Conservation (phyloP, 2,113 vertebrate species). For the Turdus rufiventris region DNA sequence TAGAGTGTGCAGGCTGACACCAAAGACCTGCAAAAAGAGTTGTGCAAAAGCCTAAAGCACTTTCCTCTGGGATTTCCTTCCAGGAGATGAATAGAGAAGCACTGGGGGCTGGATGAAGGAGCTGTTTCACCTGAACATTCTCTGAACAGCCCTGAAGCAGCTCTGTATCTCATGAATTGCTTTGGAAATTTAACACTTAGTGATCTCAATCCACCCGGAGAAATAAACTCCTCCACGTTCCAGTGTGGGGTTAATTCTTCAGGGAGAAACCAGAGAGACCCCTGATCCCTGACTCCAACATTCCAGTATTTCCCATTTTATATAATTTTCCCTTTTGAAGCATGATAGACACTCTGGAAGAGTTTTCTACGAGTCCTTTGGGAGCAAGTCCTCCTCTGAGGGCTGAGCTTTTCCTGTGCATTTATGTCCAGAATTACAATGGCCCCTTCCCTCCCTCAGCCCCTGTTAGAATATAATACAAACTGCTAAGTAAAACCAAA, state of each 20-base stretch:
- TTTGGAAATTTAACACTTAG: background rate
- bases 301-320: background rate
- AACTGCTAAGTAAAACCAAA: background rate
- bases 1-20: background rate
- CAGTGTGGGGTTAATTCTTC: too few species aligned
- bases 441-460: background rate
- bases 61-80: background rate
- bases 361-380: background rate
- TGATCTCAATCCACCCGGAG: background rate
- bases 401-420: background rate
- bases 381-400: background rate
- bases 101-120: background rate
- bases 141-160: background rate
- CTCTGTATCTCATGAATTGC: background rate
- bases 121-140: background rate
- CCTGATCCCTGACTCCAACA: too few species aligned
- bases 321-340: background rate
- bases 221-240: background rate
- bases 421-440: background rate
- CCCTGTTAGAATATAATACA: background rate
- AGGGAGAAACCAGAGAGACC: too few species aligned
- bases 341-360: fast-evolving
- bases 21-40: background rate
- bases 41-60: background rate
- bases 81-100: background rate